These are phyloP conservation scores for Thomomys bottae DNA, from an alignment of 2,113 vertebrate genomes.

Conservation along the genomic window DNA sequence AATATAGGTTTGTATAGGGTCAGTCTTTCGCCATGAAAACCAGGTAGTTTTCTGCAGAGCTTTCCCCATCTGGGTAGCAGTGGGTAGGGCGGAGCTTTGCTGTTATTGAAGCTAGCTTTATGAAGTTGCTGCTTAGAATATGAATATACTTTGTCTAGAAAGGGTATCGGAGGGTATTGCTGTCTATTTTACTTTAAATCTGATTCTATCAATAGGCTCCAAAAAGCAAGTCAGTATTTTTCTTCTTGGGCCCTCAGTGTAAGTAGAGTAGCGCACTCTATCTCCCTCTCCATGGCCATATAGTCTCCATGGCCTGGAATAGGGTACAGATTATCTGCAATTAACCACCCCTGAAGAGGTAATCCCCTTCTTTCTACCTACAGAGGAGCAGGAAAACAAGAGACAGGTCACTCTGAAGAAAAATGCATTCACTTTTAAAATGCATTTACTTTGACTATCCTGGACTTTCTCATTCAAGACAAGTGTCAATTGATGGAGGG, in stretches of 20 bases:
- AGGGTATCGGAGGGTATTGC: background rate
- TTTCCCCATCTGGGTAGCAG: background rate
- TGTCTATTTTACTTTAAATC: background rate
- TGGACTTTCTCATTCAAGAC: background rate
- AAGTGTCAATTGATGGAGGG: background rate
- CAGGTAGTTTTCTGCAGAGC: background rate
- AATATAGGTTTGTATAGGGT: background rate
- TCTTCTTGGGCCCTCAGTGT: no score
- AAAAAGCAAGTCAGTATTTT: no score
- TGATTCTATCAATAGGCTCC: background rate
- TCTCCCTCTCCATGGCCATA: no score
- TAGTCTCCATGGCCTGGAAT: background rate
- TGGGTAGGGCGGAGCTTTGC: background rate
- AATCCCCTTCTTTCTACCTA: background rate
- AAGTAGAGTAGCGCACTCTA: no score
- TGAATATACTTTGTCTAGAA: background rate
- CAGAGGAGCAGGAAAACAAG: background rate
- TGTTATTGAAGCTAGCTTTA: background rate
- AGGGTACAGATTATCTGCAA: background rate
- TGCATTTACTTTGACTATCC: background rate
- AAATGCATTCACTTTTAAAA: background rate
- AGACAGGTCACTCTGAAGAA: background rate
- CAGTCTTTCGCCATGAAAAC: background rate
- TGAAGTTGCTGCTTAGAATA: background rate
- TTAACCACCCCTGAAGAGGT: background rate